Conservation (phyloP, 2,888 invertebrate genomes). For the Eupithecia subfuscata region DNA sequence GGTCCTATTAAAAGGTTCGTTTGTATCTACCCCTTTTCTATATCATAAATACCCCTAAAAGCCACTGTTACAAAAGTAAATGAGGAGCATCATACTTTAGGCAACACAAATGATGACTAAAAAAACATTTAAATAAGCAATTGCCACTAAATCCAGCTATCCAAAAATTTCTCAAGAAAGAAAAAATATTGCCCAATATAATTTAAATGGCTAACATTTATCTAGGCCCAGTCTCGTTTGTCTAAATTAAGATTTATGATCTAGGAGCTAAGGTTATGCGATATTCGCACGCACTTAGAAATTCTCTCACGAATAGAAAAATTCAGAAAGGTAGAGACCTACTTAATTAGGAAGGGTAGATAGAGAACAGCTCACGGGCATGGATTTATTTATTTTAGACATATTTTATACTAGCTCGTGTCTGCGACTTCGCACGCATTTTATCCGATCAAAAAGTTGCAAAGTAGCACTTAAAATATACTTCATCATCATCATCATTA, state of each 20-base stretch:
- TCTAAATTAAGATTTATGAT: constrained; percentile 42
- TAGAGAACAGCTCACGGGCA: constrained; percentile 8
- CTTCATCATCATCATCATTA: too few species aligned
- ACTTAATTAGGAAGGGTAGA: constrained; percentile 26
- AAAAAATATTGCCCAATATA: constrained; percentile 28
- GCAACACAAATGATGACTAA: constrained; percentile 14
- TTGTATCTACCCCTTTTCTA: neutral
- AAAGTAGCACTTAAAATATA: neutral
- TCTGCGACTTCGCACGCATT: neutral
- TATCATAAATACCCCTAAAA: neutral
- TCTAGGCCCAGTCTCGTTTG: constrained; percentile 34
- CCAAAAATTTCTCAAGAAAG: constrained; percentile 19
- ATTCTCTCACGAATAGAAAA: constrained; percentile 21
- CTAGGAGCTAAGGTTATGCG: constrained; percentile 20
- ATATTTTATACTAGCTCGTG: too few species aligned
- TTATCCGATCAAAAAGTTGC: neutral
- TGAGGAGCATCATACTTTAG: neutral
- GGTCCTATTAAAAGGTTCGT: neutral
- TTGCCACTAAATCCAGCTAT: constrained; percentile 9
- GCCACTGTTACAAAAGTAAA: neutral
- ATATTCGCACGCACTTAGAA: constrained; percentile 13
- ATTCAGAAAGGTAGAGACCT: constrained; percentile 17
- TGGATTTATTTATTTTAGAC: constrained; percentile 12
- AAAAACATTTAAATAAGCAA: constrained; percentile 7
- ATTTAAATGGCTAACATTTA: constrained; percentile 30